Base-by-base conservation (phyloP, 2,113 vertebrate species). In the Candoia aspera region DNA sequence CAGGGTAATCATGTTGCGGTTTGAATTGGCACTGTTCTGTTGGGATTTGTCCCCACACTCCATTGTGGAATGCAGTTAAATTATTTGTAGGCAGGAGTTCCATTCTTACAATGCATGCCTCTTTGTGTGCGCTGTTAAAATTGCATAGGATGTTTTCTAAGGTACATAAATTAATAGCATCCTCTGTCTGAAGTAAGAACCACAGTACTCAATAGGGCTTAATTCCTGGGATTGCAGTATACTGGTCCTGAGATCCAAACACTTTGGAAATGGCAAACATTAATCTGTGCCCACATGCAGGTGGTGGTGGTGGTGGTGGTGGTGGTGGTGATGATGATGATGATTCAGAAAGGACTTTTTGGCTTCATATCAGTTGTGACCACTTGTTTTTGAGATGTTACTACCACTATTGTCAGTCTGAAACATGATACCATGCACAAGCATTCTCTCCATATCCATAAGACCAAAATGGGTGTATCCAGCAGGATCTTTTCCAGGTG, bases 1-100 rank as follows among this genome's bases (percentile, higher is more conserved):
- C 54, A 91, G 84, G 87, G 84, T 62, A 94, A 93, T 54, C 49
- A 29, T 68, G 91, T 37, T 94, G 86, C 91, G 85, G 54, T 94
- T 96, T 94, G 93, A 88, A 79, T 8, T 0, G 0, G 88, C 68
- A 53, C 62, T 85, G 15, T 46, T 83, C 91, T 3, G 8, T 64
- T 33, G 68, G 68, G 33, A 19, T 29, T 86, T 15, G 8, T 19
- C 86, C 33, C 33, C 86, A 42, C 0, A 12, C 93, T 91, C 87
- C 2, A 90, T 42, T 68, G 87, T 92, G 92, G 84, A 92, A 94
- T 90, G 1, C 10, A 68, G 21, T 21, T 94, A 57, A 17, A 0
- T 55, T 92, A 0, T 1, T 62, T 84, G 4, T 93, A 64, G 19
- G 91, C 94, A 87, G 42, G 58, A 2, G 4, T 89, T 94, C 89